Evolutionary conservation across 2,888 invertebrate genomes (phyloP).

Genomic region (Bimastos eiseni): DNA sequence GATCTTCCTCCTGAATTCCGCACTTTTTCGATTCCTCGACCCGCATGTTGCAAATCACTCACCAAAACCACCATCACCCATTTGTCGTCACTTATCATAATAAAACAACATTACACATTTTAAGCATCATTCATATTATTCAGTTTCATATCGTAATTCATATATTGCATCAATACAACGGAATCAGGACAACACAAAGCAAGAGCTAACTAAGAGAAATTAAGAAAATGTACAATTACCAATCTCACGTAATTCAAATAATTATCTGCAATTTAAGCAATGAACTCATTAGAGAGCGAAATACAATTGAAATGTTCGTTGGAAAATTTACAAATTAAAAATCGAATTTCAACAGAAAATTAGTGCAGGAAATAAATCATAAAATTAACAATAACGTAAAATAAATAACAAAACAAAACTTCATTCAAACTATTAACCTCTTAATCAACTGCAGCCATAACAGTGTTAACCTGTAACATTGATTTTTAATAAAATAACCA

Average conservation of each 20-base stretch:
- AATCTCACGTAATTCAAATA: neutral
- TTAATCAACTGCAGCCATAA: neutral
- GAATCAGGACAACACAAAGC: neutral
- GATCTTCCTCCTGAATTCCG: too few species aligned
- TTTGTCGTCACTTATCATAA: too few species aligned
- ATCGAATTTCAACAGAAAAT: neutral
- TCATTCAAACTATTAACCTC: neutral
- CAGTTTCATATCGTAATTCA: neutral
- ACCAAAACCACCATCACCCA: too few species aligned
- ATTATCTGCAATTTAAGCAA: neutral
- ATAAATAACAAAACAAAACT: neutral
- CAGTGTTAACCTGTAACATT: neutral
- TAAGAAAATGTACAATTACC: neutral
- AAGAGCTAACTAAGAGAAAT: neutral
- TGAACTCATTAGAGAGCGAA: neutral
- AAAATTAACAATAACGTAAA: slow-evolving; percentile 13
- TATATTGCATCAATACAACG: neutral
- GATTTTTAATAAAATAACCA: neutral
- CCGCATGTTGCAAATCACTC: too few species aligned
- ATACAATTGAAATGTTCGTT: neutral
- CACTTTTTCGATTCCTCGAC: too few species aligned
- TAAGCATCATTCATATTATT: neutral
- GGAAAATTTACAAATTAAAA: neutral
- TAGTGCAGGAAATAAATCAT: neutral
- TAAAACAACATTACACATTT: neutral